Evolutionary conservation across 2,888 invertebrate genomes (phyloP).

Genomic region (Ophioninae sp.): DNA sequence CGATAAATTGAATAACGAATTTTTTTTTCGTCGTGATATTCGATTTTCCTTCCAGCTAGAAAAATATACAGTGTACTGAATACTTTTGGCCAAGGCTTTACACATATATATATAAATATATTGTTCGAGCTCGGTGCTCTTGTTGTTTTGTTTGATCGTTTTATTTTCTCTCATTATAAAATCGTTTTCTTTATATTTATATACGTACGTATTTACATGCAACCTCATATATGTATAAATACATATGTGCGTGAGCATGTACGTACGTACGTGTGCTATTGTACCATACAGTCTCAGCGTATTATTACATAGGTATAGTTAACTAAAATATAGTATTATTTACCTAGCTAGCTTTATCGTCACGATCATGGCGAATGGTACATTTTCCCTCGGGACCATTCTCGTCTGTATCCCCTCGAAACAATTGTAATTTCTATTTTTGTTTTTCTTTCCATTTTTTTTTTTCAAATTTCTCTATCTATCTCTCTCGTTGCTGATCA

Average conservation of each 20-base stretch:
- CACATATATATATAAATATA: not conserved
- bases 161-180: conserved; percentile 35
- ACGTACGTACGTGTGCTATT: conserved; percentile 43
- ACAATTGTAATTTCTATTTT: not conserved
- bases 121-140: conserved; percentile 39
- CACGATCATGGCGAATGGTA: conserved; percentile 43
- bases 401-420: not conserved
- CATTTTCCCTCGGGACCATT: conserved; percentile 31
- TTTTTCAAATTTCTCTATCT: not conserved
- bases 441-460: not conserved
- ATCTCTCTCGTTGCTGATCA: not conserved
- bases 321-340: conserved; percentile 63
- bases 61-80: no score
- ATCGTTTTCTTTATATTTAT: conserved; percentile 18
- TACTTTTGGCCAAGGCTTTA: no score
- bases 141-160: conserved; percentile 57
- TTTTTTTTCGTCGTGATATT: no score
- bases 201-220: not conserved
- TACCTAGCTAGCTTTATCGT: conserved; percentile 60
- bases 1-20: no score
- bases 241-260: not conserved
- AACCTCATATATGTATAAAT: not conserved
- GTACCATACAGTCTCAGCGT: conserved; percentile 53
- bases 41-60: no score
- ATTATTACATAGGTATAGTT: conserved; percentile 49